Evolutionary conservation across 1,140 invertebrate genomes (phyloP), one percentile per base, ranked within the genome.

Genomic region (Panagrolaimus sp.): DNA sequence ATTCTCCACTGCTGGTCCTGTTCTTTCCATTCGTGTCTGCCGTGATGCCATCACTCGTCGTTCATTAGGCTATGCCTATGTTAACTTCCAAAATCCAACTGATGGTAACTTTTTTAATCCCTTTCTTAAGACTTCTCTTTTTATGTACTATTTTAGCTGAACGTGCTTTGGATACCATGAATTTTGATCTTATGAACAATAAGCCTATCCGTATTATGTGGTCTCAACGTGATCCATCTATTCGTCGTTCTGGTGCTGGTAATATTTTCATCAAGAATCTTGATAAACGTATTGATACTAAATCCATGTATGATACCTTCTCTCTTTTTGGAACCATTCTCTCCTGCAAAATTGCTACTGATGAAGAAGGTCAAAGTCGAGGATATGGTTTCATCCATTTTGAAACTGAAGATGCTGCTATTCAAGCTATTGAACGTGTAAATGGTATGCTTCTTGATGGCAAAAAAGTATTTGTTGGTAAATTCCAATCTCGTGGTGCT

Each of bases 301-400:
- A 99, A 85, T 92, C 94, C 65, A 94, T 99, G 89, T 98, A 97
- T 85, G 96, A 99, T 86, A 99, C 96, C 43, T 99, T 99, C 85
- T 96, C 94, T 52, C 94, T 94, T 70, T 99, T 99, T 87, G 96
- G 96, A 64, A 98, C 95, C 84, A 99, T 99, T 82, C 86, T 99
- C 21, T 98, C 94, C 83, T 99, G 96, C 86, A 98, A 98, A 85
- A 87, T 89, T 70, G 95, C 94, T 73, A 93, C 91, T 85, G 96
- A 98, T 87, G 95, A 98, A 84, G 91, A 91, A 84, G 93, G 94
- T 8, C 89, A 89, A 63, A 95, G 94, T 28, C 95, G 96, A 85
- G 96, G 96, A 62, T 99, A 98, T 86, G 96, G 96, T 63, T 99
- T 99, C 88, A 96, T 99, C 0, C 96, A 99, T 86, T 99, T 98